A percentile compares a stretch with the other conserved stretches of the same genome.
phyloP scores from a whole-genome alignment of 1,140 invertebrate genomes.

The Cotesia glomerata region DNA sequence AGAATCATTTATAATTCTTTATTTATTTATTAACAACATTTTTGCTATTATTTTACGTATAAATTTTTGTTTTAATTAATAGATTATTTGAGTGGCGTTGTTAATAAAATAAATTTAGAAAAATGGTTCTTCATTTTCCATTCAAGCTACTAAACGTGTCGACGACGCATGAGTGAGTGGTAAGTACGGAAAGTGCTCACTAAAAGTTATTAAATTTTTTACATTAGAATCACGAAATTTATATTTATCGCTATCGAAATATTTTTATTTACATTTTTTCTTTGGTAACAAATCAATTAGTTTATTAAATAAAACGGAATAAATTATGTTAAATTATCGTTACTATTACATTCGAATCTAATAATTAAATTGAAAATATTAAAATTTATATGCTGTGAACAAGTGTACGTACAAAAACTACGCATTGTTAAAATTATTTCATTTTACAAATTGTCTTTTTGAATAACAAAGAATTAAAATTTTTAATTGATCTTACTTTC shows the following conservation, averaged over 20 bases:
- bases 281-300: neutral
- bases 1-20: constrained; percentile 18
- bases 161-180: constrained; percentile 59
- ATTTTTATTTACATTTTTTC: neutral
- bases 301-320: too few relatives aligned
- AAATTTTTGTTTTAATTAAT: neutral
- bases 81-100: neutral
- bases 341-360: too few relatives aligned
- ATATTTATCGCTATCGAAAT: constrained; percentile 12
- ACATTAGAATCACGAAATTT: constrained; percentile 52
- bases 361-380: neutral
- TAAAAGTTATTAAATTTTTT: constrained; percentile 33
- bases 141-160: constrained; percentile 54
- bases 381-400: constrained; percentile 49
- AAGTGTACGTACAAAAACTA: constrained; percentile 60
- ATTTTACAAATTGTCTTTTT: constrained; percentile 52
- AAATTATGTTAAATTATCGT: too few relatives aligned
- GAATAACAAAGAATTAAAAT: constrained; percentile 33
- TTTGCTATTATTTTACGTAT: neutral
- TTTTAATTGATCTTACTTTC: neutral
- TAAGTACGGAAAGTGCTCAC: constrained; percentile 58
- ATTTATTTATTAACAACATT: neutral
- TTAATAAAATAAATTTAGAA: neutral
- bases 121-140: constrained; percentile 37
- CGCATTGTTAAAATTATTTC: constrained; percentile 56